Evolutionary conservation across 2,888 invertebrate genomes (phyloP).

Genomic region (Strigamia crassipes): DNA sequence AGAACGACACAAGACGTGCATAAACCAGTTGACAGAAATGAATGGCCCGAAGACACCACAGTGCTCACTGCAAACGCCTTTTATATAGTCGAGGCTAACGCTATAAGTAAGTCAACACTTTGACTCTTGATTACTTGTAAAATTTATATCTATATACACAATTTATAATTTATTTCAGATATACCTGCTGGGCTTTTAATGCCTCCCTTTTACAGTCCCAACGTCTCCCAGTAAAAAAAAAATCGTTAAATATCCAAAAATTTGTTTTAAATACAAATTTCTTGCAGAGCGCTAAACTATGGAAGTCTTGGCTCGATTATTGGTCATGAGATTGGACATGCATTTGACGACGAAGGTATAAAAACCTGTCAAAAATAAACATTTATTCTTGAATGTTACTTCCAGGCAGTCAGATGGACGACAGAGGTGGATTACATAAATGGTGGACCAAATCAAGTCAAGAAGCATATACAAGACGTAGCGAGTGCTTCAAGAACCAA

Average conservation of each 20-base stretch:
- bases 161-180: not conserved
- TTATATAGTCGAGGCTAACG: not conserved
- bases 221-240: not conserved
- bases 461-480: not conserved
- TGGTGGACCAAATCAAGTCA: not conserved
- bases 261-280: not conserved
- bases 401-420: constrained; percentile 42
- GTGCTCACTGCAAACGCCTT: not conserved
- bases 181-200: not conserved
- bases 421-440: not conserved
- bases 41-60: not conserved
- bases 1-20: not conserved
- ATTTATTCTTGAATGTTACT: not conserved
- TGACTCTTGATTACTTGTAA: not conserved
- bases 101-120: not conserved
- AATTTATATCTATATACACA: not conserved
- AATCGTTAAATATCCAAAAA: not conserved
- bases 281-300: not conserved
- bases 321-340: not conserved
- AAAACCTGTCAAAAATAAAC: not conserved
- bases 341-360: not conserved
- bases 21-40: not conserved
- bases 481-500: constrained; percentile 25
- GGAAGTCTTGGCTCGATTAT: not conserved
- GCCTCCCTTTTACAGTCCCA: not conserved